Evolutionary conservation across 1,140 invertebrate species (phyloP).

Genomic region (Lepidurus packardi): DNA sequence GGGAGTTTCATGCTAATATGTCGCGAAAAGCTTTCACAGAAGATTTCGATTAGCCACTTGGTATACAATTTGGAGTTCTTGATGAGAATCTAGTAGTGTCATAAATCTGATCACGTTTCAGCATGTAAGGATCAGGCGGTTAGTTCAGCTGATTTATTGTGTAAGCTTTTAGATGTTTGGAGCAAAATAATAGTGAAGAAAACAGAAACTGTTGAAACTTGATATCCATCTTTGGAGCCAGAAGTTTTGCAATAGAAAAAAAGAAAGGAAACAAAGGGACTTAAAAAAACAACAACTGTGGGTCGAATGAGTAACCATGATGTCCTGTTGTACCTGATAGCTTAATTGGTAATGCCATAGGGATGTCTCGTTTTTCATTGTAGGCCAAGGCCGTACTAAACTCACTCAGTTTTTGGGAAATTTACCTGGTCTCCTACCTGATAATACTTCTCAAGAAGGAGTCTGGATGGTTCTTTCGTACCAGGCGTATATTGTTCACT

Average conservation of each 20-base stretch:
- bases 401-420: background rate
- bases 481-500: background rate
- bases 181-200: too few relatives aligned
- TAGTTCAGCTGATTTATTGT: too few relatives aligned
- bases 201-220: too few relatives aligned
- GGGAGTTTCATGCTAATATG: too few relatives aligned
- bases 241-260: background rate
- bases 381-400: constrained; percentile 6
- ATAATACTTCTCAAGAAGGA: background rate
- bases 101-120: too few relatives aligned
- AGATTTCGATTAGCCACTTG: too few relatives aligned
- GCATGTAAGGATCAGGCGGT: too few relatives aligned
- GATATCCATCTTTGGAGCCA: background rate
- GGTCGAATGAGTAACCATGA: background rate
- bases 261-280: background rate
- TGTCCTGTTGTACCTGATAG: background rate
- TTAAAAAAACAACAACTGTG: background rate
- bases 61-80: too few relatives aligned
- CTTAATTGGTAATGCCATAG: constrained; percentile 11
- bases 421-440: constrained; percentile 14
- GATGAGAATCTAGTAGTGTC: too few relatives aligned
- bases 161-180: too few relatives aligned
- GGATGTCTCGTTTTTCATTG: constrained; percentile 3
- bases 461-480: background rate
- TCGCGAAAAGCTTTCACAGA: too few relatives aligned